Evolutionary conservation across 2,888 invertebrate species (phyloP).

Genomic region (Latrodectus elegans): DNA sequence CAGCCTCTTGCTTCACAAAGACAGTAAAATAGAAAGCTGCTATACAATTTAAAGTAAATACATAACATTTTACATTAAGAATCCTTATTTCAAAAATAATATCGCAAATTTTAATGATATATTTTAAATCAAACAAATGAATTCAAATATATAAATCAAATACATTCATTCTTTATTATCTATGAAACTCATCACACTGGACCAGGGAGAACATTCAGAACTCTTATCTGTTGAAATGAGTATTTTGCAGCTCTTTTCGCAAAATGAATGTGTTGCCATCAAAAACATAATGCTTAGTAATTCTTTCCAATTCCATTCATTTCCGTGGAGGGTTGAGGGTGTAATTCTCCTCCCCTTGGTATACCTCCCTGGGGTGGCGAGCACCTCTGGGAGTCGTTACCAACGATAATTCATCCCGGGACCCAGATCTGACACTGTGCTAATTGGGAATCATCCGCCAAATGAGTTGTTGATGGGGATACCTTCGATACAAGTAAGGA

Average conservation of each 20-base stretch:
- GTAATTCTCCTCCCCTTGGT: constrained; percentile 50
- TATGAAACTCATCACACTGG: too few species aligned
- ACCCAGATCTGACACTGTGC: constrained; percentile 63
- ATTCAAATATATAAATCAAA: not conserved
- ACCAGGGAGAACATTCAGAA: not conserved
- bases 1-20: too few species aligned
- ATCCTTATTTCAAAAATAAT: too few species aligned
- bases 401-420: constrained; percentile 65
- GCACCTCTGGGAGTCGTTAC: constrained; percentile 65
- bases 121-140: too few species aligned
- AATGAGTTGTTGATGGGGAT: constrained; percentile 67
- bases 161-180: not conserved
- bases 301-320: constrained; percentile 56
- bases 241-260: constrained; percentile 13
- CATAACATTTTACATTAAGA: too few species aligned
- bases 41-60: too few species aligned
- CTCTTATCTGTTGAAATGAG: constrained; percentile 16
- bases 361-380: constrained; percentile 44
- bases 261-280: constrained; percentile 26
- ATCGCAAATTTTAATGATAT: too few species aligned
- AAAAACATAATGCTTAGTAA: constrained; percentile 51
- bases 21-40: too few species aligned
- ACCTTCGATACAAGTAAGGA: constrained; percentile 14
- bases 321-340: constrained; percentile 31
- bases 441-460: constrained; percentile 68